Percentiles rank a stretch among this genome's conserved stretches.
Evolutionary conservation across 2,113 vertebrate species (phyloP).

Genomic region (Peromyscus maniculatus): DNA sequence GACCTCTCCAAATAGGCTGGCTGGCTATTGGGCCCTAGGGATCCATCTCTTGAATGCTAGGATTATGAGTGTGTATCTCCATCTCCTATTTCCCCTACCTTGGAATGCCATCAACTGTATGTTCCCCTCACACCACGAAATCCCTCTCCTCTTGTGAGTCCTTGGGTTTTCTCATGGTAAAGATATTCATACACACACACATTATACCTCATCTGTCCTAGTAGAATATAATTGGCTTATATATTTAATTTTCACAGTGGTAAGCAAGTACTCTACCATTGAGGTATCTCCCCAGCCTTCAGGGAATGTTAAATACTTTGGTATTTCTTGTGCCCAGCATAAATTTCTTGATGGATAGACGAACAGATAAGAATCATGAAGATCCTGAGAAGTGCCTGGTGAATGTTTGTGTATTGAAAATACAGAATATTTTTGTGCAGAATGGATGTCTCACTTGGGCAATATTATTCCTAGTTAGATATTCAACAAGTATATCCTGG

Average conservation of each 20-base stretch:
- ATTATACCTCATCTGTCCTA: background rate
- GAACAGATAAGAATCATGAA: background rate
- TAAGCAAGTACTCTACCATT: background rate
- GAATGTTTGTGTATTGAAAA: background rate
- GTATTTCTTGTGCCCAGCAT: background rate
- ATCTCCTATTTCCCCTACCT: background rate
- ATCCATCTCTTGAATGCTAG: background rate
- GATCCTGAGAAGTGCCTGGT: background rate
- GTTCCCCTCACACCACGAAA: background rate
- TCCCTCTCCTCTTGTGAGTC: conserved; percentile 13
- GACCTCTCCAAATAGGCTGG: background rate
- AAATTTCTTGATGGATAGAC: background rate
- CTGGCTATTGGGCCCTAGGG: background rate
- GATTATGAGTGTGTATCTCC: background rate
- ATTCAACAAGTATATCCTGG: conserved; percentile 30
- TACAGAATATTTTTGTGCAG: conserved; percentile 13
- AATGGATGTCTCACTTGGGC: background rate
- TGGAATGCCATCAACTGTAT: background rate
- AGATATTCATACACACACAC: background rate
- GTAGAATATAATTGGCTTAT: background rate
- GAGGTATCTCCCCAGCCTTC: background rate
- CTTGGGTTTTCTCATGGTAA: background rate
- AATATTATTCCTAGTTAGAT: conserved; percentile 27
- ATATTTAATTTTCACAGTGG: background rate
- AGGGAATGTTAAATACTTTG: background rate